phyloP scores from a whole-genome alignment of 2,797 vertebrate species.

The Stomatorhinus walkeri region DNA sequence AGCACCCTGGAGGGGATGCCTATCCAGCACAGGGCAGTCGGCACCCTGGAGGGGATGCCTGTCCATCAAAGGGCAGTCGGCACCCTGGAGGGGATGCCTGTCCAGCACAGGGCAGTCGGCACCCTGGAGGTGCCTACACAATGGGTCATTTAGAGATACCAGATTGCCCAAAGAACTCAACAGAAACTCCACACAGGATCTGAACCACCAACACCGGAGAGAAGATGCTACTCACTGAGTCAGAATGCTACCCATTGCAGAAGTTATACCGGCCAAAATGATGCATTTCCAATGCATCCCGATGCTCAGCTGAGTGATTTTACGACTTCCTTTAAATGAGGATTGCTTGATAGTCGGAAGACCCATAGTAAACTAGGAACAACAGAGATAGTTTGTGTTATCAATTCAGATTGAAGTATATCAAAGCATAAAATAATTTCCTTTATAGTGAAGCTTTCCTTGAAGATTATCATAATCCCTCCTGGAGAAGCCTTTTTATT shows the following conservation, averaged over 20 bases:
- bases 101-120: no score
- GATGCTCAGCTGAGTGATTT: not conserved
- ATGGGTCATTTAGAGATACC: not conserved
- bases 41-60: no score
- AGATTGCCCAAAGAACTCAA: not conserved
- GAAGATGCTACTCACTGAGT: not conserved
- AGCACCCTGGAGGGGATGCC: no score
- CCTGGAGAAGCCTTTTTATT: not conserved
- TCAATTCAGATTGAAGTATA: slow-evolving; percentile 9
- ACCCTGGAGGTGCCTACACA: not conserved
- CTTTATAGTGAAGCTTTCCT: slow-evolving; percentile 14
- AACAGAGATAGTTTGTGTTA: slow-evolving; percentile 10
- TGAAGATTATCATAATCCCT: slow-evolving; percentile 11
- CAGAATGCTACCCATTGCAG: not conserved
- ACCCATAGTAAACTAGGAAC: not conserved
- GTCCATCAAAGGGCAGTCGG: not conserved
- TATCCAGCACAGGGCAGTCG: no score
- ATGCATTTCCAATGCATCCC: not conserved
- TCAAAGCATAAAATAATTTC: slow-evolving; percentile 13
- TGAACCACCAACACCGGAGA: not conserved
- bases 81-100: no score
- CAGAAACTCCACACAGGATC: not conserved
- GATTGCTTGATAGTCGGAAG: not conserved
- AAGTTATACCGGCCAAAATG: not conserved
- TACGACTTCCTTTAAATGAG: not conserved